Base-by-base conservation (phyloP, 2,797 vertebrate genomes). In the Brachymystax lenok region DNA sequence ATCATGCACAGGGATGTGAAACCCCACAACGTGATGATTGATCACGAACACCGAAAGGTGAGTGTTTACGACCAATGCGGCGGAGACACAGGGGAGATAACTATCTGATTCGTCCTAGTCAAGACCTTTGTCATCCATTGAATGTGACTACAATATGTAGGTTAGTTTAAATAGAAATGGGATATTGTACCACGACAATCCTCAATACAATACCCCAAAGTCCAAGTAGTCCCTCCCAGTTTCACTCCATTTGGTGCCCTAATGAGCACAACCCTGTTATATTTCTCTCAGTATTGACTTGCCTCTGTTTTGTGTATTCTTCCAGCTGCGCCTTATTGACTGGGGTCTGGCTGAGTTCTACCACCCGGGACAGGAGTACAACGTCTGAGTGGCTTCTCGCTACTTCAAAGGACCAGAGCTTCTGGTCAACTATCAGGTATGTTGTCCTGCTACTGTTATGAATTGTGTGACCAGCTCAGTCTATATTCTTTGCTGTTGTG, bases 401-500 rank as follows among this genome's bases (percentile, higher is more conserved):
- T 97, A 97, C 82, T 97, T 97, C 90, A 97, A 97, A 92, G 96
- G 96, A 82, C 96, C 96, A 4, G 96, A 96, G 80, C 94, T 96
- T 78, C 94, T 96, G 81, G 95, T 96, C 86, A 95, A 96, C 89
- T 96, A 96, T 90, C 96, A 97, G 95, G 96, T 96, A 84, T n/a
- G 6, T 46, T 63, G 0, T 8, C 8, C 8, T 30, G 13, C 1
- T 71, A 5, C 30, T 46, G 40, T 24, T 64, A 0, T 10, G 6
- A 14, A 40, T 73, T 56, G 5, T 19, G 70, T 72, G 40, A 46
- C 16, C 7, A 19, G 52, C 52, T n/a, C 16, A 56, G 19, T 5
- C 17, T 56, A n/a, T 19, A 17, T 19, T 10, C 7, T 59, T 8
- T 59, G 40, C 2, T 46, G 10, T 46, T 46, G 19, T 21, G 40